Evolutionary conservation across 1,140 invertebrate genomes (phyloP).

Genomic region (Steinernema feltiae): DNA sequence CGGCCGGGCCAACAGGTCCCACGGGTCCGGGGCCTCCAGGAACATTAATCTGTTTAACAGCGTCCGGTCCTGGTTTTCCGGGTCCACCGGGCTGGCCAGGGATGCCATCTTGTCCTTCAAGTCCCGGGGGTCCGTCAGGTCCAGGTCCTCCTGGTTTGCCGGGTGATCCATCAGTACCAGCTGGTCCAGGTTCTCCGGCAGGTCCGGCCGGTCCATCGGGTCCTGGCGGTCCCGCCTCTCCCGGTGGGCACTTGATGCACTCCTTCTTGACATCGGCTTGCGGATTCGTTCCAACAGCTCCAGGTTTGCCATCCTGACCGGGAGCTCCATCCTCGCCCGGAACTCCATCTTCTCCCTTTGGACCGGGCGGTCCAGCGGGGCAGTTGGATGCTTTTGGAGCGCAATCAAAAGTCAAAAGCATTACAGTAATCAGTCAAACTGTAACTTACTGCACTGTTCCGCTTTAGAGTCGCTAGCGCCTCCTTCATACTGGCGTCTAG

Average conservation of each 20-base stretch:
- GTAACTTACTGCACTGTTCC: conserved; percentile 23
- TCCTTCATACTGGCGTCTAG: neutral
- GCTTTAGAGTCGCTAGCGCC: neutral
- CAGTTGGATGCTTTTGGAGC: conserved; percentile 12
- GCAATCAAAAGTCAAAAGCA: conserved; percentile 7
- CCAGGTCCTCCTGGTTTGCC: conserved; percentile 50
- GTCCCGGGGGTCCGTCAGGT: conserved; percentile 47
- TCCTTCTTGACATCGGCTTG: neutral
- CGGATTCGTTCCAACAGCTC: conserved; percentile 9
- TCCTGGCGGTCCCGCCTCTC: conserved; percentile 31
- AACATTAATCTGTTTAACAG: neutral
- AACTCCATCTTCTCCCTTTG: conserved; percentile 46
- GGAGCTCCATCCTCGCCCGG: conserved; percentile 21
- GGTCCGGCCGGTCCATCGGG: conserved; percentile 26
- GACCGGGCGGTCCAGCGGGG: conserved; percentile 51
- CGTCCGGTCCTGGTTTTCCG: conserved; percentile 25
- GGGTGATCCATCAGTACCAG: conserved; percentile 28
- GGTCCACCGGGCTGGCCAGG: conserved; percentile 28
- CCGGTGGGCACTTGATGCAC: conserved; percentile 30
- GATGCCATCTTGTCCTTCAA: conserved; percentile 50
- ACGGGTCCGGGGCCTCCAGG: conserved; percentile 23
- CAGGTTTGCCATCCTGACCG: conserved; percentile 19
- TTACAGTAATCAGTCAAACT: neutral
- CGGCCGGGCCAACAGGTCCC: conserved; percentile 16
- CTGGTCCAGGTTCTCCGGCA: conserved; percentile 16